Conservation (phyloP, 2,888 invertebrate genomes). For the Notodonta dromedarius region DNA sequence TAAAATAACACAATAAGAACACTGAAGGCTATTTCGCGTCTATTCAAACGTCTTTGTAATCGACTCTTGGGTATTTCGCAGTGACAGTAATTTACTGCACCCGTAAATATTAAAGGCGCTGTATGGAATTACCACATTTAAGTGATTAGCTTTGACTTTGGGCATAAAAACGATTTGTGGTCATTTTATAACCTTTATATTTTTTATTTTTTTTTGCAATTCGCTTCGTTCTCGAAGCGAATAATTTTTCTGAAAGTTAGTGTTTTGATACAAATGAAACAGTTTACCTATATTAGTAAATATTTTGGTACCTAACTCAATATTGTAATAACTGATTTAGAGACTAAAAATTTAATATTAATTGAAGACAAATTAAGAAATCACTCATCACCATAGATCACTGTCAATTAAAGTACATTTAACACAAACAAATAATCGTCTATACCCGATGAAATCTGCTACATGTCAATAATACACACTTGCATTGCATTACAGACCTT, state of each 20-base stretch:
- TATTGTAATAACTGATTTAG: too few species aligned
- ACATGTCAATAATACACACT: neutral
- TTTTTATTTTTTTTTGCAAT: neutral
- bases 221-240: too few species aligned
- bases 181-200: neutral
- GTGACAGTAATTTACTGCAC: slow-evolving; percentile 32
- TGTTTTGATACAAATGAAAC: too few species aligned
- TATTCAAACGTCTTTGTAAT: slow-evolving; percentile 53
- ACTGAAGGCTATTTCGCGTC: slow-evolving; percentile 47
- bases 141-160: neutral
- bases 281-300: too few species aligned
- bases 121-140: neutral
- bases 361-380: too few species aligned
- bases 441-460: neutral
- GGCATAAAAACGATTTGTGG: neutral
- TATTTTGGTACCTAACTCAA: too few species aligned
- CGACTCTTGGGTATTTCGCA: slow-evolving; percentile 39
- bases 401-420: too few species aligned
- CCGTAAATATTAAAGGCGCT: slow-evolving; percentile 23
- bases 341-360: too few species aligned
- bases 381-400: too few species aligned
- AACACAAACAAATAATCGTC: too few species aligned
- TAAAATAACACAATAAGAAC: slow-evolving; percentile 59
- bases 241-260: too few species aligned
- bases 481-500: slow-evolving; percentile 2